Evolutionary conservation across 2,797 vertebrate species (phyloP).

Genomic region (Clarias pachynema): DNA sequence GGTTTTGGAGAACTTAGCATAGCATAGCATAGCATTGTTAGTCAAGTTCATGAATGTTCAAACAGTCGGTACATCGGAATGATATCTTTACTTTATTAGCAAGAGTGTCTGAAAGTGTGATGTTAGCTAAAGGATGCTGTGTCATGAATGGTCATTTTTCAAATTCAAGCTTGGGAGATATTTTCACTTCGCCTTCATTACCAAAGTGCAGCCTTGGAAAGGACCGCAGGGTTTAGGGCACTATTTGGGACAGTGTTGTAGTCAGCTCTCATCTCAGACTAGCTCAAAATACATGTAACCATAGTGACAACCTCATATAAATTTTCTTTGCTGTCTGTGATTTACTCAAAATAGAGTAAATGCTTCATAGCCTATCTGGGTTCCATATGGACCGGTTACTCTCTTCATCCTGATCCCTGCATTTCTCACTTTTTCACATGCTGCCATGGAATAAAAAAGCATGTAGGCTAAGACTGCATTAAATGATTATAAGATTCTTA

Average conservation of each 20-base stretch:
- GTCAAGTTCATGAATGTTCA: not conserved
- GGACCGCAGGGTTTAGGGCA: not conserved
- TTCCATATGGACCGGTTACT: slow-evolving; percentile 18
- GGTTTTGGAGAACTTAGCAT: not conserved
- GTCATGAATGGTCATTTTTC: not conserved
- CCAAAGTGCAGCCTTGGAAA: not conserved
- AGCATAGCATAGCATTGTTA: not conserved
- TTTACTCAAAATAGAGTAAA: slow-evolving; percentile 20
- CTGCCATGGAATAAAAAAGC: not conserved
- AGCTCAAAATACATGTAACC: not conserved
- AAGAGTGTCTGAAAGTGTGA: not conserved
- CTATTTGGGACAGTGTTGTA: not conserved
- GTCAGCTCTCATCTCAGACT: not conserved
- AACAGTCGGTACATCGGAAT: not conserved
- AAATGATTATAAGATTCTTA: not conserved
- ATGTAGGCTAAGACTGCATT: not conserved
- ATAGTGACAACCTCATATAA: slow-evolving; percentile 1
- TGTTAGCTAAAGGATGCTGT: not conserved
- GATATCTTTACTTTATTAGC: not conserved
- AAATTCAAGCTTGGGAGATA: not conserved
- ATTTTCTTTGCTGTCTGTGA: not conserved
- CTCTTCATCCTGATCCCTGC: slow-evolving; percentile 1
- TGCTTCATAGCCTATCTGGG: slow-evolving; percentile 15
- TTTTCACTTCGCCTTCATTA: not conserved
- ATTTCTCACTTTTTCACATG: not conserved